Conservation (phyloP, 2,888 invertebrate species). For the Argyresthia goedartella region DNA sequence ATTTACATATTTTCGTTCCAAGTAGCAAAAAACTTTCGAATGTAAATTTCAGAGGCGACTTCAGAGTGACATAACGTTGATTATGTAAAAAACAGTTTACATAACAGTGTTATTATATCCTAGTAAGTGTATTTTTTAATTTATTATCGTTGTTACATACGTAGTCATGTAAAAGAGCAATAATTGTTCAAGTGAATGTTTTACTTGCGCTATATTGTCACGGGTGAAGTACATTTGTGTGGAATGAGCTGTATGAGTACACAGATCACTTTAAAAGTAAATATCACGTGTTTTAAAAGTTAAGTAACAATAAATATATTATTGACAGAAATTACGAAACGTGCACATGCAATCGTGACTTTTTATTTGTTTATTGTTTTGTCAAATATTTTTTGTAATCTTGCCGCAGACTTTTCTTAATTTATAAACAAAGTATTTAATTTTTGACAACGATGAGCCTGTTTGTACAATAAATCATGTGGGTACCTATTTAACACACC, state of each 20-base stretch:
- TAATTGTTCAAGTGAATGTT: neutral
- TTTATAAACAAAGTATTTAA: slow-evolving; percentile 1
- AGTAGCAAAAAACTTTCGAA: no score
- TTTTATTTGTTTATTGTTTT: neutral
- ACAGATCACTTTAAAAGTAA: neutral
- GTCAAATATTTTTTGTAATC: slow-evolving; percentile 18
- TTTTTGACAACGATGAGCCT: neutral
- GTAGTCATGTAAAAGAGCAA: slow-evolving; percentile 5
- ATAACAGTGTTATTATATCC: neutral
- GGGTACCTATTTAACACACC: neutral
- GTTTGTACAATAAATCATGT: slow-evolving; percentile 6
- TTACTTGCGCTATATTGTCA: neutral
- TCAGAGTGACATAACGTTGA: neutral
- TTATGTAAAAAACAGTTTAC: neutral
- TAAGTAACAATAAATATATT: neutral
- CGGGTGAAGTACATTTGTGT: neutral
- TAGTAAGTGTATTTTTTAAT: neutral
- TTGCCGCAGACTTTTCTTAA: slow-evolving; percentile 39
- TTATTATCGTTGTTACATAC: slow-evolving; percentile 38
- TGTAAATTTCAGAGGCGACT: no score
- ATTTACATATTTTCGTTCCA: no score
- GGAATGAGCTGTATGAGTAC: neutral
- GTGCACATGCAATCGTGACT: neutral
- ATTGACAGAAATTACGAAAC: neutral
- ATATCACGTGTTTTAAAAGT: neutral